phyloP scores from a whole-genome alignment of 2,888 invertebrate genomes.

The Slavum lentiscoides region DNA sequence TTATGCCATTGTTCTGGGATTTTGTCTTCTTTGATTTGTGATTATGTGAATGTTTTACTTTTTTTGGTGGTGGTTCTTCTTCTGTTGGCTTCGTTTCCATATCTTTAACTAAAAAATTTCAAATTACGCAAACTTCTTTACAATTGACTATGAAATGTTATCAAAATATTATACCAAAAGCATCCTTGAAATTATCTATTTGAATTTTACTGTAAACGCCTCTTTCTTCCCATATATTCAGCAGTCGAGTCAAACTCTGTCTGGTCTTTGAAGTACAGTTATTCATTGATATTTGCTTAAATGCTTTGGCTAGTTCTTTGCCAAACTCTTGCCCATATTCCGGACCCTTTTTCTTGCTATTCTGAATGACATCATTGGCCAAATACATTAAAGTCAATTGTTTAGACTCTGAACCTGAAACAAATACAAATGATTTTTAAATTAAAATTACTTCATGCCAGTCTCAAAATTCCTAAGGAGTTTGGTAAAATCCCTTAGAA shows the following conservation, averaged over 20 bases:
- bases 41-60: slow-evolving; percentile 57
- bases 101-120: slow-evolving; percentile 58
- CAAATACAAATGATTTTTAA: slow-evolving; percentile 57
- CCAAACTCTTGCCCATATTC: slow-evolving; percentile 91
- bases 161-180: slow-evolving; percentile 59
- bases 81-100: slow-evolving; percentile 32
- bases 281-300: slow-evolving; percentile 78
- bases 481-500: no score
- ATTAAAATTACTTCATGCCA: background rate
- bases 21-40: slow-evolving; percentile 58
- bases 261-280: slow-evolving; percentile 73
- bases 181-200: slow-evolving; percentile 77
- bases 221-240: slow-evolving; percentile 91
- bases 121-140: background rate
- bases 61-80: slow-evolving; percentile 55
- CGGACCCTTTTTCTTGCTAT: slow-evolving; percentile 95
- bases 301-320: slow-evolving; percentile 76
- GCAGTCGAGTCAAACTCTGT: slow-evolving; percentile 76
- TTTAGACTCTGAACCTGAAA: slow-evolving; percentile 78
- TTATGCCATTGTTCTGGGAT: slow-evolving; percentile 62
- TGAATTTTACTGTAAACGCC: slow-evolving; percentile 82
- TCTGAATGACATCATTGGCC: slow-evolving; percentile 99
- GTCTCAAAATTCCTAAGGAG: background rate
- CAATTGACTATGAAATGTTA: background rate
- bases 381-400: slow-evolving; percentile 95